A percentile compares a stretch with the other conserved stretches of the same genome.
Conservation (phyloP, 2,797 vertebrate species). For the Phrynocephalus forsythii region DNA sequence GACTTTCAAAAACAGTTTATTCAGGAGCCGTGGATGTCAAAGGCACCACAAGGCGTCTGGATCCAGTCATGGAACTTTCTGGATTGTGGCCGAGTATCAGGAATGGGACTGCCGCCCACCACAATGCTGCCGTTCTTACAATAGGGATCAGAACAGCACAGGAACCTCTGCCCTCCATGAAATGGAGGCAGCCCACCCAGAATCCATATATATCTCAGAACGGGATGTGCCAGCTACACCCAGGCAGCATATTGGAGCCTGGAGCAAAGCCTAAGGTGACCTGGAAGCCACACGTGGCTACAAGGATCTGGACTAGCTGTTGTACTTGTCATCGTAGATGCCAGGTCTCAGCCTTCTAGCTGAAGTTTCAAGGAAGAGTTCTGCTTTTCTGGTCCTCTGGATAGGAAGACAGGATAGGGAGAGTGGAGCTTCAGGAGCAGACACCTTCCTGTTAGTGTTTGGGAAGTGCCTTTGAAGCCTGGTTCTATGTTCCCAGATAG, state of each 20-base stretch:
- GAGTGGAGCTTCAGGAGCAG: no score
- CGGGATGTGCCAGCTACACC: constrained; percentile 16
- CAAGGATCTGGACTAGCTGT: not conserved
- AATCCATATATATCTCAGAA: not conserved
- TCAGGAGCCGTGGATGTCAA: not conserved
- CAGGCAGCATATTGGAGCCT: constrained; percentile 5
- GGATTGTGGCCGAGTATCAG: not conserved
- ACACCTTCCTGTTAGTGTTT: no score
- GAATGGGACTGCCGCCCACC: not conserved
- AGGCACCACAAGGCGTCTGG: not conserved
- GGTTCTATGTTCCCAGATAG: no score
- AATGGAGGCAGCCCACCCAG: not conserved
- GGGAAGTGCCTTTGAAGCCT: no score
- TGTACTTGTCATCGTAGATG: not conserved
- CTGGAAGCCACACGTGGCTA: not conserved
- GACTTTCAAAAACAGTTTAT: not conserved
- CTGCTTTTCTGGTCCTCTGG: no score
- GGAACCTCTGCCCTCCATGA: not conserved
- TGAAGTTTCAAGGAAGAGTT: no score
- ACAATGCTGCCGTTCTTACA: not conserved
- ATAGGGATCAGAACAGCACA: not conserved
- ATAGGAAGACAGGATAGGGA: no score
- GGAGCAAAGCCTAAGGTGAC: not conserved
- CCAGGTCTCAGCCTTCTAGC: no score
- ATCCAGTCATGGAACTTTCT: not conserved